A percentile compares a stretch with the other conserved stretches of the same genome.
Evolutionary conservation across 2,113 vertebrate species (phyloP).

Genomic region (Motacilla tschutschensis): DNA sequence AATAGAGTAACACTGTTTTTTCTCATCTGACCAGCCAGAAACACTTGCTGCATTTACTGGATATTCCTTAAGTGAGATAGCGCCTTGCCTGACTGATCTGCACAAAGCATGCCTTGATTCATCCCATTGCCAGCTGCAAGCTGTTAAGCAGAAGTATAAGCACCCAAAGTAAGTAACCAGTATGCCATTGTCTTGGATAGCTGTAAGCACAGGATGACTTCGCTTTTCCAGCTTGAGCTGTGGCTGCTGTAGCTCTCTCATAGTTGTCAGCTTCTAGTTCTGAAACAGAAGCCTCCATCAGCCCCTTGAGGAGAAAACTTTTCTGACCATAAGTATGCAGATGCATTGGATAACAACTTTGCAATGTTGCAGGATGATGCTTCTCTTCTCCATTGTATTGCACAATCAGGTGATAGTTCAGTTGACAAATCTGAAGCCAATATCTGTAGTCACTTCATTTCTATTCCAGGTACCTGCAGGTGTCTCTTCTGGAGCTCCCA

Average conservation of each 20-base stretch:
- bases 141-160: conserved; percentile 87
- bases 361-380: neutral
- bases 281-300: neutral
- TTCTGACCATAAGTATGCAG: neutral
- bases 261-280: neutral
- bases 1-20: neutral
- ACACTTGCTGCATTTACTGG: conserved; percentile 82
- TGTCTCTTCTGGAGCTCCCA: conserved; percentile 75
- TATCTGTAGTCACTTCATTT: neutral
- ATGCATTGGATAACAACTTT: neutral
- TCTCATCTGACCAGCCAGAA: conserved; percentile 76
- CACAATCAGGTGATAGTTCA: neutral
- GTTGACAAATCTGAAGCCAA: neutral
- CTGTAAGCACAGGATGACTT: neutral
- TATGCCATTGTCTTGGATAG: neutral
- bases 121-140: conserved; percentile 77
- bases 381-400: neutral
- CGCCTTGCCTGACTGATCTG: conserved; percentile 83
- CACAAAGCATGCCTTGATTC: conserved; percentile 78
- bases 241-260: neutral
- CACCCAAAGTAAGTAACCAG: conserved; percentile 77
- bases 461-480: conserved; percentile 74
- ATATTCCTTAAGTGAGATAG: conserved; percentile 83
- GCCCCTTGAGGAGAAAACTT: neutral
- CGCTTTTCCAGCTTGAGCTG: neutral